Conservation (phyloP, 2,888 invertebrate species). For the Cremastinae sp. region DNA sequence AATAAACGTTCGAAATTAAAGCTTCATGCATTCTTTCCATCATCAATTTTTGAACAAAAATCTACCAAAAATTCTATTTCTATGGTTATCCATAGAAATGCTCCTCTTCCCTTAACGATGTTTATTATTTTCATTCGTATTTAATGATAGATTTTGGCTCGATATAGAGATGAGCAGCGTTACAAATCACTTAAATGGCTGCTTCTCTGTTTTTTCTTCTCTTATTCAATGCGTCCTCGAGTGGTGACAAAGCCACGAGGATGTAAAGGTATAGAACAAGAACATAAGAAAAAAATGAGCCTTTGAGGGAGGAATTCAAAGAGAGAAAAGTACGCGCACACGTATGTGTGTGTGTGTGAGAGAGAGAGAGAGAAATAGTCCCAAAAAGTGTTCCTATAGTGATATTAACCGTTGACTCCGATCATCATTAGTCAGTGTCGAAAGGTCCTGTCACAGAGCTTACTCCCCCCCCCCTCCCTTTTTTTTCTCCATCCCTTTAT, state of each 20-base stretch:
- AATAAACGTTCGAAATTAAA: too few species aligned
- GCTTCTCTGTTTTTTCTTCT: conserved; percentile 35
- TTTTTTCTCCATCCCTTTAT: conserved; percentile 22
- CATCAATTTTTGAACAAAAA: too few species aligned
- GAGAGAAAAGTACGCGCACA: too few species aligned
- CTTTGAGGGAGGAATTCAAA: conserved; percentile 26
- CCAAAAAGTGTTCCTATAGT: conserved; percentile 57
- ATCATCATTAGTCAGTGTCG: conserved; percentile 75
- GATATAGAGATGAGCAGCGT: conserved; percentile 59
- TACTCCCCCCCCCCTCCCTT: conserved; percentile 60
- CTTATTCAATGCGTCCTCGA: conserved; percentile 28
- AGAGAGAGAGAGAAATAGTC: conserved; percentile 13
- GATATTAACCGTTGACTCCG: conserved; percentile 72
- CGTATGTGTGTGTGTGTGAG: conserved; percentile 49
- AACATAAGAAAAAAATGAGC: conserved; percentile 48
- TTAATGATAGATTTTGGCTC: conserved; percentile 71
- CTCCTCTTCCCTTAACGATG: conserved; percentile 63
- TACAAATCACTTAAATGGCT: conserved; percentile 64
- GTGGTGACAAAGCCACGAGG: conserved; percentile 51
- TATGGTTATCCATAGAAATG: conserved; percentile 10
- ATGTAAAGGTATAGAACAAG: conserved; percentile 43
- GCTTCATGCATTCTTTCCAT: too few species aligned
- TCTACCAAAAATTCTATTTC: too few species aligned
- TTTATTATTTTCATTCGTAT: conserved; percentile 70
- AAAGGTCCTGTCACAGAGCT: conserved; percentile 70